Percentiles rank a stretch among this genome's conserved stretches.
These are phyloP conservation scores for Pungitius pungitius DNA, from an alignment of 2,113 vertebrate species.

Conservation along the genomic window DNA sequence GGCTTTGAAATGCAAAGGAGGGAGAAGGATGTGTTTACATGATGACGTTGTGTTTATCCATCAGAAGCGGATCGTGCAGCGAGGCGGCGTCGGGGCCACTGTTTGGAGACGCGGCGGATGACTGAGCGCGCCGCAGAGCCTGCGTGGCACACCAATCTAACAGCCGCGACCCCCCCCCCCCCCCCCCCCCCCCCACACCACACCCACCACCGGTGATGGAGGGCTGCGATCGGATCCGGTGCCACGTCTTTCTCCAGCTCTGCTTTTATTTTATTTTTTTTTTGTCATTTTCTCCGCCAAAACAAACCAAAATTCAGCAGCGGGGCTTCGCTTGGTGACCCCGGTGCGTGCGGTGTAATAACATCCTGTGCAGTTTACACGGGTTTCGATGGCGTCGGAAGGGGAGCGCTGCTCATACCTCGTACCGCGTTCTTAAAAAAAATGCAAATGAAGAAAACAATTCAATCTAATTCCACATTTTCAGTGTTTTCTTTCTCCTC, in stretches of 20 bases:
- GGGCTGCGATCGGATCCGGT: constrained; percentile 42
- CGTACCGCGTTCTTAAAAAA: not conserved
- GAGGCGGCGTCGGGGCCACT: constrained; percentile 49
- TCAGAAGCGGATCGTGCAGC: constrained; percentile 70
- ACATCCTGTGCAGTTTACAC: constrained; percentile 12
- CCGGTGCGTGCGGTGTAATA: constrained; percentile 33
- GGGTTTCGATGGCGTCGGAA: not conserved
- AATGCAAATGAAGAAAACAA: not conserved
- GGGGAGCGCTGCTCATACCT: not conserved
- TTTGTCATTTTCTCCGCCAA: constrained; percentile 27
- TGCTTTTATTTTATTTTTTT: constrained; percentile 34
- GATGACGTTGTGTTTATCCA: constrained; percentile 74
- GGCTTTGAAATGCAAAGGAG: constrained; percentile 75
- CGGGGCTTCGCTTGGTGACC: constrained; percentile 8
- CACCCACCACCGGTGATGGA: constrained; percentile 61
- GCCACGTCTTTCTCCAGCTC: constrained; percentile 53
- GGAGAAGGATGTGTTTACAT: constrained; percentile 77
- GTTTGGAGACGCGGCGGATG: constrained; percentile 59
- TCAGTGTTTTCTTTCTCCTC: not conserved
- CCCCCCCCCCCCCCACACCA: too few relatives aligned
- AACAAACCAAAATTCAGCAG: constrained; percentile 38
- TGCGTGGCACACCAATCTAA: constrained; percentile 66
- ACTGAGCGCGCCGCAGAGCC: constrained; percentile 50
- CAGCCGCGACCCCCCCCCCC: constrained; percentile 60
- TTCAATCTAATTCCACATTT: not conserved